These are phyloP conservation scores for Aplysina aerophoba DNA, from an alignment of 37 sponge, comb jelly and placozoan genomes.

Conservation along the genomic window DNA sequence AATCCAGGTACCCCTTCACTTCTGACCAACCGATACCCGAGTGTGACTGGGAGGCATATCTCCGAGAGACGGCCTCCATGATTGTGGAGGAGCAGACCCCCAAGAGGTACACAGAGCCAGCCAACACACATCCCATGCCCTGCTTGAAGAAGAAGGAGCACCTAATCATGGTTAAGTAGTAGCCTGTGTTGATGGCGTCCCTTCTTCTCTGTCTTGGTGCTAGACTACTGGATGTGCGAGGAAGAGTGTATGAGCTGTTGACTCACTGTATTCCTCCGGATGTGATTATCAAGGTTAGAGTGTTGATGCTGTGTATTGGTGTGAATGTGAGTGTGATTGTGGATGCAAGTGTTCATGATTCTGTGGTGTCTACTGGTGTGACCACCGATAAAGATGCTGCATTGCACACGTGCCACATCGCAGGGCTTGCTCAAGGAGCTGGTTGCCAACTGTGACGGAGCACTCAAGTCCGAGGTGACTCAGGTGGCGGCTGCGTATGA, in stretches of 20 bases:
- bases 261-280: conserved; percentile 97
- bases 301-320: neutral
- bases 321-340: neutral
- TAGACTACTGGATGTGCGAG: conserved; percentile 87
- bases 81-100: conserved; percentile 97
- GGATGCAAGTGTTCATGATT: neutral
- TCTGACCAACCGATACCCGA: conserved; percentile 87
- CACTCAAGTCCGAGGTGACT: conserved; percentile 86
- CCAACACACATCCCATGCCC: neutral
- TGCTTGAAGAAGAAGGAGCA: neutral
- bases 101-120: conserved; percentile 57
- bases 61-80: conserved; percentile 88
- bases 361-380: neutral
- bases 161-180: neutral
- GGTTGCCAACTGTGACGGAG: conserved; percentile 87
- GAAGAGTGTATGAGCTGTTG: conserved; percentile 88
- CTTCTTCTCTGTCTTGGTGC: neutral
- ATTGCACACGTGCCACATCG: neutral
- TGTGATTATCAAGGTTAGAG: conserved; percentile 83
- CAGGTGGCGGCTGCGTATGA: conserved; percentile 94
- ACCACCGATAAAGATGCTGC: neutral
- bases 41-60: conserved; percentile 93
- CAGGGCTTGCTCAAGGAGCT: conserved; percentile 85
- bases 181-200: neutral
- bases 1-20: conserved; percentile 83